Evolutionary conservation across 2,113 vertebrate genomes (phyloP).

Genomic region (Numida meleagris): DNA sequence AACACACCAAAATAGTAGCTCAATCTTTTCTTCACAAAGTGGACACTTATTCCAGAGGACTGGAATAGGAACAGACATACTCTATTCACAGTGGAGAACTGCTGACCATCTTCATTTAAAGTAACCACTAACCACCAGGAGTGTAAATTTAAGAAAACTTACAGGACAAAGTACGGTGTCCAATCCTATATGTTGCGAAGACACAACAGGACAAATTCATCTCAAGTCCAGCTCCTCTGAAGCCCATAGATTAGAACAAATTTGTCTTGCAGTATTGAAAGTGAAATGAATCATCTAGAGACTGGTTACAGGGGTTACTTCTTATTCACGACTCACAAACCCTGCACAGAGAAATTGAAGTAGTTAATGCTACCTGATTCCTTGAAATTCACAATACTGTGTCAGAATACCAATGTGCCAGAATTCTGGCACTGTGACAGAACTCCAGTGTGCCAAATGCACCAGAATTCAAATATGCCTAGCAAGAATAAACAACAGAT

Average conservation of each 20-base stretch:
- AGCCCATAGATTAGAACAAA: neutral
- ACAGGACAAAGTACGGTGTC: neutral
- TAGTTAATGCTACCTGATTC: neutral
- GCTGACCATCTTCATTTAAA: neutral
- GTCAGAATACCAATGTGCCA: neutral
- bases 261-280: neutral
- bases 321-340: neutral
- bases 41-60: neutral
- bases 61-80: neutral
- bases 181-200: neutral
- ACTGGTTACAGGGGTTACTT: neutral
- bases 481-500: neutral
- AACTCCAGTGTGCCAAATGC: neutral
- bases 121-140: neutral
- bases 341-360: neutral
- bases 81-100: neutral
- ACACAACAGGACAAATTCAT: neutral
- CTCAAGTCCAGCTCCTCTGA: neutral
- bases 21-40: neutral
- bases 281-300: neutral
- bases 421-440: neutral
- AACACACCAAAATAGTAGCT: neutral
- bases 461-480: neutral
- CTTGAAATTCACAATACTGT: conserved; percentile 11
- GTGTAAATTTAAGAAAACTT: neutral